Evolutionary conservation across 64 coral and sea anemone genomes (phyloP).

Genomic region (Pachyseris speciosa): DNA sequence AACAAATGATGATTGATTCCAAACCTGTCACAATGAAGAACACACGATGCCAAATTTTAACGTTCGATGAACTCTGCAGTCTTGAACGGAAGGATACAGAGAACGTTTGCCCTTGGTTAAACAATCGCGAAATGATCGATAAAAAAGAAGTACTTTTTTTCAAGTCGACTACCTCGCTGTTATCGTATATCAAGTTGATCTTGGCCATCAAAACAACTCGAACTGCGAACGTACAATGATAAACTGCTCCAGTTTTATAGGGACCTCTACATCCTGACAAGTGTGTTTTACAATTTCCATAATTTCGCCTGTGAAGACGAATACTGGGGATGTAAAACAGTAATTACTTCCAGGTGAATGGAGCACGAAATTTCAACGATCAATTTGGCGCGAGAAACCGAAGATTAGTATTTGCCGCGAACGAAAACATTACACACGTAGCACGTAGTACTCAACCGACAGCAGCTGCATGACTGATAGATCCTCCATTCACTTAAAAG

Average conservation of each 20-base stretch:
- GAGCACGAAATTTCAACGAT: background rate
- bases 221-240: background rate
- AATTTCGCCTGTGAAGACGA: background rate
- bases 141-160: background rate
- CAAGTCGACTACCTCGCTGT: background rate
- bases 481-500: background rate
- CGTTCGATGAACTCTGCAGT: background rate
- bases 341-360: background rate
- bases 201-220: background rate
- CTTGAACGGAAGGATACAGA: background rate
- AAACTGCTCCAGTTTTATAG: no score
- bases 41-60: background rate
- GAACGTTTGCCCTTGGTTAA: background rate
- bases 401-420: background rate
- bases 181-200: background rate
- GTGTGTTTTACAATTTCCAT: background rate
- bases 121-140: background rate
- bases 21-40: background rate
- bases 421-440: background rate
- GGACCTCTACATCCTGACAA: background rate
- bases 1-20: background rate
- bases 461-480: background rate
- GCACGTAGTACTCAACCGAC: no score
- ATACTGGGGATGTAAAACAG: background rate
- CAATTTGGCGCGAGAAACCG: conserved; percentile 21